These are phyloP conservation scores for Pollenia labialis DNA, from an alignment of 2,888 invertebrate species.

Conservation along the genomic window DNA sequence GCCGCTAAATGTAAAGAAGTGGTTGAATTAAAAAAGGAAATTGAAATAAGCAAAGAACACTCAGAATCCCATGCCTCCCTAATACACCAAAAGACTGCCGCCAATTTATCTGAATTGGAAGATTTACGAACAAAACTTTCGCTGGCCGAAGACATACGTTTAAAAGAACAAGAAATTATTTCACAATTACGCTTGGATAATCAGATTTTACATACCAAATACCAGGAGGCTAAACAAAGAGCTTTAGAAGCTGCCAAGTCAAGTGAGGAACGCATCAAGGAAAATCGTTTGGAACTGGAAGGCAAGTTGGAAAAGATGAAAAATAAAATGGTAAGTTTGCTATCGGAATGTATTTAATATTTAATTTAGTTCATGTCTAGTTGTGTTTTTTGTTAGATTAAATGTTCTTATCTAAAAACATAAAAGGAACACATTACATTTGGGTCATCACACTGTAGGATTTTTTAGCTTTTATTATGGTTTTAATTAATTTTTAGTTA, in stretches of 20 bases:
- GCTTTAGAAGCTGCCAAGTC: conserved; percentile 74
- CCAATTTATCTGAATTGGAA: conserved; percentile 58
- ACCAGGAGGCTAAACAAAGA: conserved; percentile 79
- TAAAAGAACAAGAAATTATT: conserved; percentile 73
- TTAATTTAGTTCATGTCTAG: conserved; percentile 15
- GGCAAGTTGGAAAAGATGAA: conserved; percentile 91
- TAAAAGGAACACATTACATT: conserved; percentile 29
- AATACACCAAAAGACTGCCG: conserved; percentile 12
- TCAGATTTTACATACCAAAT: conserved; percentile 82
- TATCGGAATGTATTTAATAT: background rate
- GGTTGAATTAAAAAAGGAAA: conserved; percentile 66
- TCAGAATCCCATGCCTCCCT: conserved; percentile 34
- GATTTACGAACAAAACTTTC: conserved; percentile 69
- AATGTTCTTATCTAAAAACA: conserved; percentile 12
- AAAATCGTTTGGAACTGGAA: conserved; percentile 87
- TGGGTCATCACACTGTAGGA: conserved; percentile 73
- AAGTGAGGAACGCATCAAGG: conserved; percentile 81
- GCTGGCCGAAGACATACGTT: conserved; percentile 71
- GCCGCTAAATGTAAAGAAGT: conserved; percentile 63
- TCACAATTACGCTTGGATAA: conserved; percentile 78
- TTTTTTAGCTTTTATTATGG: conserved; percentile 7
- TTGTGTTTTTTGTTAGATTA: conserved; percentile 44
- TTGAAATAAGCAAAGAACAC: conserved; percentile 55
- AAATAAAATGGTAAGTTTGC: conserved; percentile 91
- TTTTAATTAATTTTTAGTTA: conserved; percentile 1